Conservation (phyloP, 2,797 vertebrate species). For the Melanotaenia nigrans region DNA sequence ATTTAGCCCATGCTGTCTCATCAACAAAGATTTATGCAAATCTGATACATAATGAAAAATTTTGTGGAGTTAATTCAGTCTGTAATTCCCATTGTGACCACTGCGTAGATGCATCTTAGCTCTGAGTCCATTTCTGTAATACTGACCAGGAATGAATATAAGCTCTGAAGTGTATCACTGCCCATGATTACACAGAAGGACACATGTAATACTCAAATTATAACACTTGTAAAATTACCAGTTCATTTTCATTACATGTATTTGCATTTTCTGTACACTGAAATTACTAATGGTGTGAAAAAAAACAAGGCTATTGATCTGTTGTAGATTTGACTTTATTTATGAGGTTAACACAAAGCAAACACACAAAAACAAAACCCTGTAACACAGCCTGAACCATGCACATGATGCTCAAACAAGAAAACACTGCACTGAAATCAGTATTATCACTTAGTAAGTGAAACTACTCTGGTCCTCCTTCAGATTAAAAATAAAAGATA, state of each 20-base stretch:
- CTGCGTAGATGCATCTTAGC: neutral
- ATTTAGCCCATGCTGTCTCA: too few species aligned
- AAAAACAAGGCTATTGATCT: neutral
- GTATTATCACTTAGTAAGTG: neutral
- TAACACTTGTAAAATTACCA: neutral
- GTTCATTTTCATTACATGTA: neutral
- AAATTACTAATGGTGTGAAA: neutral
- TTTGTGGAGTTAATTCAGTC: neutral
- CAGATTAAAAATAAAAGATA: neutral
- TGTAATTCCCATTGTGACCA: neutral
- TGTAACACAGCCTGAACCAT: slow-evolving; percentile 12
- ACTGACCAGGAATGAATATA: neutral
- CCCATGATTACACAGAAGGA: neutral
- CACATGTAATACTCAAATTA: neutral
- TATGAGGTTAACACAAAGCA: slow-evolving; percentile 36
- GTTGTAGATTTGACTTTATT: slow-evolving; percentile 58
- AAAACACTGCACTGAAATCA: slow-evolving; percentile 5
- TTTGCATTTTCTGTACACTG: neutral
- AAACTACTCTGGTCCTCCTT: slow-evolving; percentile 16
- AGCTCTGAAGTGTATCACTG: neutral
- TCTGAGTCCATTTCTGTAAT: neutral
- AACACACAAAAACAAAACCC: slow-evolving; percentile 44
- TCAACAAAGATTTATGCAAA: neutral
- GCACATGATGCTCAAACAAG: slow-evolving; percentile 31
- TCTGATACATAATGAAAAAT: neutral